These are phyloP conservation scores for Strongylocentrotus purpuratus DNA, from an alignment of 35 echinoderm and acorn worm genomes.

Conservation along the genomic window DNA sequence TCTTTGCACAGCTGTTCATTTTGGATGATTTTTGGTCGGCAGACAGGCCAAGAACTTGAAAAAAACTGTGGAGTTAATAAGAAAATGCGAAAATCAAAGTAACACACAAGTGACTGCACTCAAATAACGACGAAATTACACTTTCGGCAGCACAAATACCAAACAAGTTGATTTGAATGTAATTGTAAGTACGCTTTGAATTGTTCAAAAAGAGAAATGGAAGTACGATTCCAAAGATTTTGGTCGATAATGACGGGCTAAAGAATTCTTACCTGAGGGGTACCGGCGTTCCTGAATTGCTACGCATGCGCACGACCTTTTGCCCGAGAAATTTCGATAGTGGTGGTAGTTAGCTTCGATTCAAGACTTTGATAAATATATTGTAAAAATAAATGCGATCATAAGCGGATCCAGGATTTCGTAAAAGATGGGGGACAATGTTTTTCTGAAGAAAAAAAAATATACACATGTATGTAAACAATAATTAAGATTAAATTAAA, in stretches of 20 bases:
- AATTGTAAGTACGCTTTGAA: background rate
- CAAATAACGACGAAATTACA: background rate
- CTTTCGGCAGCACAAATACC: background rate
- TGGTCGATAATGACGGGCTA: background rate
- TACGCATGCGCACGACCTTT: slow-evolving; percentile 41
- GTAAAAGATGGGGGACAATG: no score
- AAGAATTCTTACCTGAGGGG: background rate
- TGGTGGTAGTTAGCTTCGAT: background rate
- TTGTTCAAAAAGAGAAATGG: background rate
- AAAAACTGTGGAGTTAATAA: slow-evolving; percentile 38
- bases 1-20: slow-evolving; percentile 86
- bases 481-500: no score
- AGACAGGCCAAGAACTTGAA: slow-evolving; percentile 58
- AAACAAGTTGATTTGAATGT: background rate
- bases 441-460: no score
- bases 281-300: slow-evolving; percentile 38
- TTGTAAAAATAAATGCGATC: no score
- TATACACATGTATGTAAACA: no score
- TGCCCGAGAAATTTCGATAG: background rate
- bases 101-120: background rate
- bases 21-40: slow-evolving; percentile 55
- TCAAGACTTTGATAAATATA: background rate
- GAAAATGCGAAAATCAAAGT: background rate
- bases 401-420: no score
- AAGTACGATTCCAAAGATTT: slow-evolving; percentile 17